phyloP scores from a whole-genome alignment of 2,797 vertebrate genomes.

The Thripadectes ignobilis region DNA sequence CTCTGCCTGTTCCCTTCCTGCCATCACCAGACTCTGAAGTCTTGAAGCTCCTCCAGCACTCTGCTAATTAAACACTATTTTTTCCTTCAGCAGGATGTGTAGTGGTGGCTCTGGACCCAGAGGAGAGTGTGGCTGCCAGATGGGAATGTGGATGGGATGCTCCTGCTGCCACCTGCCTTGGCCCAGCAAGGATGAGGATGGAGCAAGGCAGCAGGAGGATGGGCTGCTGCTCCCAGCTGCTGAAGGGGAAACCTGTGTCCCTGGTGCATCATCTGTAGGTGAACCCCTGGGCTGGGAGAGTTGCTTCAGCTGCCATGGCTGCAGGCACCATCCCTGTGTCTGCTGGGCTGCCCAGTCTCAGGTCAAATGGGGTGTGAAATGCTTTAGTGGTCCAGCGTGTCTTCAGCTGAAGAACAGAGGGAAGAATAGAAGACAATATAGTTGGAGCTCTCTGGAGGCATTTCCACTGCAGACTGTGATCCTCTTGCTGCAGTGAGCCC shows the following conservation, averaged over 20 bases:
- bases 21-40: accelerated
- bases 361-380: accelerated
- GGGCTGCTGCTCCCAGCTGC: background rate
- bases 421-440: background rate
- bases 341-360: background rate
- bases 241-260: background rate
- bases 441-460: background rate
- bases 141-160: constrained; percentile 12
- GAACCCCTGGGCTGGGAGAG: background rate
- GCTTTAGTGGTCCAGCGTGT: background rate
- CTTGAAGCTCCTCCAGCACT: constrained; percentile 9
- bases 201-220: background rate
- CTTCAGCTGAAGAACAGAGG: background rate
- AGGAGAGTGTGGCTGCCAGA: background rate
- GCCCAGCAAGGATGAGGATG: background rate
- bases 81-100: constrained; percentile 11
- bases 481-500: background rate
- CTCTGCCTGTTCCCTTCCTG: background rate
- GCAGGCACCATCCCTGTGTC: background rate
- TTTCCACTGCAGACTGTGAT: background rate
- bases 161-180: background rate
- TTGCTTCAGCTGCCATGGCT: background rate
- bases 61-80: constrained; percentile 44
- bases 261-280: accelerated
- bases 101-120: background rate